Percentiles rank a stretch among this genome's conserved stretches.
Conservation (phyloP, 2,113 vertebrate species). For the Anas platyrhynchos region DNA sequence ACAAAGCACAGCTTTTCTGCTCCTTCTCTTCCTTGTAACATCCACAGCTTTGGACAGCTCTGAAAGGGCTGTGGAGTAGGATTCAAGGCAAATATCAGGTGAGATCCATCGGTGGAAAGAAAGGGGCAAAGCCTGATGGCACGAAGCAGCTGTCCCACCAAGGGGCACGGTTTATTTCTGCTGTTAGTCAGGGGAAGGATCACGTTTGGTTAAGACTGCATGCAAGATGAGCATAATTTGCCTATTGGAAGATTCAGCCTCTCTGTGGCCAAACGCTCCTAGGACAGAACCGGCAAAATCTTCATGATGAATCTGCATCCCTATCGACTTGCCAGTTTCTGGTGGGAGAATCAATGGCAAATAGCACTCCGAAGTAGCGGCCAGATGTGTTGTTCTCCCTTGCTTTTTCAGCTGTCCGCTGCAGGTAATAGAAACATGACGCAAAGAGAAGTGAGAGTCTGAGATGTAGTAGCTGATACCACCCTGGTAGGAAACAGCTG, state of each 20-base stretch:
- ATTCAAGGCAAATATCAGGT: background rate
- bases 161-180: background rate
- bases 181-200: background rate
- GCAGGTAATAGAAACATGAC: background rate
- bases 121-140: background rate
- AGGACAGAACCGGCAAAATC: background rate
- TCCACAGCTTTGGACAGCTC: background rate
- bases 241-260: background rate
- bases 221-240: background rate
- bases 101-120: background rate
- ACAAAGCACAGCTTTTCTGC: background rate
- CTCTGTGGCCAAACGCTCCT: background rate
- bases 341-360: background rate
- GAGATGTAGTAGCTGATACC: constrained; percentile 9
- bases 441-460: background rate
- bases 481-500: background rate
- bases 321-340: background rate
- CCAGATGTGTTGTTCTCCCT: background rate
- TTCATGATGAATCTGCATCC: background rate
- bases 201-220: background rate
- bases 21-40: accelerated
- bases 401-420: background rate
- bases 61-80: background rate
- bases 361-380: background rate
- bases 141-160: background rate